Evolutionary conservation across 2,888 invertebrate species (phyloP).

Genomic region (Melinopterus prodromus): DNA sequence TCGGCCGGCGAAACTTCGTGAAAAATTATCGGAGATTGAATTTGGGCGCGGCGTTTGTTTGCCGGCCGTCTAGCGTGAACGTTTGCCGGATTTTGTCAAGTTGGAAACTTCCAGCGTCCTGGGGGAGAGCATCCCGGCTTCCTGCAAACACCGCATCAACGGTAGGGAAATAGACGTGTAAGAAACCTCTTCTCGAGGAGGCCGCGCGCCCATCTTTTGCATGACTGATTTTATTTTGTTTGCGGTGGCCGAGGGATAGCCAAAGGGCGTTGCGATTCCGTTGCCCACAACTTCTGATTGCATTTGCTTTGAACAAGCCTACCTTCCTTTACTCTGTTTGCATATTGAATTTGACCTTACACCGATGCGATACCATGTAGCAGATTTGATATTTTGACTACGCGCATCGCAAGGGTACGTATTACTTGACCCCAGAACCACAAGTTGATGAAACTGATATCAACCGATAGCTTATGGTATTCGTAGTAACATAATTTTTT

Average conservation of each 20-base stretch:
- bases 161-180: constrained; percentile 54
- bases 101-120: constrained; percentile 53
- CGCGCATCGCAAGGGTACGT: too few relatives aligned
- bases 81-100: constrained; percentile 51
- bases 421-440: too few relatives aligned
- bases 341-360: constrained; percentile 8
- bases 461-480: too few relatives aligned
- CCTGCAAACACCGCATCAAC: constrained; percentile 53
- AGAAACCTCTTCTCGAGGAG: constrained; percentile 36
- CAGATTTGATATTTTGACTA: neutral
- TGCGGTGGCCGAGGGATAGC: constrained; percentile 51
- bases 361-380: neutral
- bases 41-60: constrained; percentile 48
- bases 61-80: constrained; percentile 15
- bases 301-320: constrained; percentile 19
- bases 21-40: constrained; percentile 59
- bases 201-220: constrained; percentile 54
- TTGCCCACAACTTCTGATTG: constrained; percentile 6
- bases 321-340: constrained; percentile 18
- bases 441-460: too few relatives aligned
- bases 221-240: constrained; percentile 58
- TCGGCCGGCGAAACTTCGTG: constrained; percentile 44
- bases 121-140: constrained; percentile 54
- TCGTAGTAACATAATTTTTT: too few relatives aligned
- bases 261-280: constrained; percentile 39